phyloP scores from a whole-genome alignment of 2,113 vertebrate genomes.

The Phyllostomus discolor region DNA sequence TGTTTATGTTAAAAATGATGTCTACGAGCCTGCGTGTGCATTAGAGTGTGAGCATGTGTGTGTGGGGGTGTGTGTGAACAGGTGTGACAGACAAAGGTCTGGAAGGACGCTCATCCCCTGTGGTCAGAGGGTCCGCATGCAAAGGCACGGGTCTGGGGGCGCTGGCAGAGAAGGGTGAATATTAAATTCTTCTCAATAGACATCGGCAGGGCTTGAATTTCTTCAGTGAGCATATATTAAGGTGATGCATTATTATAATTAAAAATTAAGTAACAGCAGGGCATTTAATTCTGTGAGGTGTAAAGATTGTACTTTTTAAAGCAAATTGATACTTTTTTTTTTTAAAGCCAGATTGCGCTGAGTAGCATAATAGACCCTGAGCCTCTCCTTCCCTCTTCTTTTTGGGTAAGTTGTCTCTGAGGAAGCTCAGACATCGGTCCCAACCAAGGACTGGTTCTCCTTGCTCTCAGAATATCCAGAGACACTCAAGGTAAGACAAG shows the following conservation, averaged over 20 bases:
- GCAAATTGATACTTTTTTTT: background rate
- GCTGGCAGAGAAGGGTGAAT: background rate
- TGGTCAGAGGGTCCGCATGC: background rate
- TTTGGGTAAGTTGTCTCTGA: background rate
- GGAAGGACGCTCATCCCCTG: background rate
- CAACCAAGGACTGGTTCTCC: background rate
- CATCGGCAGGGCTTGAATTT: background rate
- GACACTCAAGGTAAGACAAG: background rate
- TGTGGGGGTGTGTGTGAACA: background rate
- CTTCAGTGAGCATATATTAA: background rate
- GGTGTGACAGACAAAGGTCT: background rate
- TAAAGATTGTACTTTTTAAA: background rate
- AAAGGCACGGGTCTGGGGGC: background rate
- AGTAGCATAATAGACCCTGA: background rate
- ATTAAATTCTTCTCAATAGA: background rate
- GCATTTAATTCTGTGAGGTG: background rate
- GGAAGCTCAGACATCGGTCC: background rate
- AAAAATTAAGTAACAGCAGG: background rate
- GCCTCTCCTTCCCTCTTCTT: background rate
- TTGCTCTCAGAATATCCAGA: background rate
- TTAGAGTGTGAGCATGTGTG: too few species aligned
- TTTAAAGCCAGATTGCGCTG: background rate
- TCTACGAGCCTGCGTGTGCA: background rate
- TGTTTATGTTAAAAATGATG: background rate
- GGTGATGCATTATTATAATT: background rate